Conservation (phyloP, 37 sponge, comb jelly and placozoan species). For the Hexactinellida sp. region DNA sequence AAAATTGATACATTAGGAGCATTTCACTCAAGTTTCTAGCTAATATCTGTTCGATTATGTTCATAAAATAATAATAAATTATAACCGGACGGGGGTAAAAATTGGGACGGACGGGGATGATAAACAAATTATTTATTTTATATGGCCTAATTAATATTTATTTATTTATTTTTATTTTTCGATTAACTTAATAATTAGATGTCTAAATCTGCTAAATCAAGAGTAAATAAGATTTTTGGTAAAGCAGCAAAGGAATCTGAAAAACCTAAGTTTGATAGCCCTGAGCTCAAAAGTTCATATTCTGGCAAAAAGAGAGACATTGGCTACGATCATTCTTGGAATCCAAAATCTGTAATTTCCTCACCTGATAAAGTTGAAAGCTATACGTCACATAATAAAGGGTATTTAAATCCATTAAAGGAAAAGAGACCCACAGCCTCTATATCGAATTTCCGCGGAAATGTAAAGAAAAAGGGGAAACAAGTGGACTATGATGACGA, state of each 20-base stretch:
- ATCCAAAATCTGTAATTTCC: background rate
- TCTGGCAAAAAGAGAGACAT: background rate
- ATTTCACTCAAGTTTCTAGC: no score
- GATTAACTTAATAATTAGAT: background rate
- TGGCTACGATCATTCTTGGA: no score
- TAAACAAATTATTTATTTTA: no score
- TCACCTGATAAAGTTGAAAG: background rate
- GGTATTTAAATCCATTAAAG: background rate
- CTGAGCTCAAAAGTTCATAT: background rate
- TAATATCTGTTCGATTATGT: no score
- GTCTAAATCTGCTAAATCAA: background rate
- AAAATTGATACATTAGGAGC: no score
- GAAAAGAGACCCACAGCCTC: background rate
- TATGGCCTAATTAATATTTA: no score
- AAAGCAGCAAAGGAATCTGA: background rate
- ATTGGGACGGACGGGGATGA: no score
- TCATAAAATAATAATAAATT: no score
- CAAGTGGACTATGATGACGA: background rate
- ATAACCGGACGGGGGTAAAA: no score
- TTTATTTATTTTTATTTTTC: no score
- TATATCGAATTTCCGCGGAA: background rate
- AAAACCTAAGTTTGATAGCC: background rate
- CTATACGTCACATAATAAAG: background rate
- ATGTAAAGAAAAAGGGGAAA: no score
- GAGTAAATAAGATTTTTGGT: background rate